Base-by-base conservation (phyloP, 2,888 invertebrate species). In the Drosophila histrio region DNA sequence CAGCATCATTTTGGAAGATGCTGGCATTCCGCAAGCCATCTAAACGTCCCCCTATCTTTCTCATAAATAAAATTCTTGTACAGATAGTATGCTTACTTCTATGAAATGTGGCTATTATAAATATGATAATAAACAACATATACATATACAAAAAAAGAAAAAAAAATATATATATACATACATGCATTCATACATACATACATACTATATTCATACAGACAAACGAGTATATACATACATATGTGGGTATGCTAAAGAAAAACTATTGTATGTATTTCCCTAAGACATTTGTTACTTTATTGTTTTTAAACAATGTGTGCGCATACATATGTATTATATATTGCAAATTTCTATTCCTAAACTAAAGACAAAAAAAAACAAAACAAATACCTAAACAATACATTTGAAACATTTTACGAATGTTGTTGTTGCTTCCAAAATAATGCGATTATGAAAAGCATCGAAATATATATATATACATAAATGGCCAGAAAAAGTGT, bases 381-480 rank as follows among this genome's bases (percentile, higher is more conserved):
- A 41, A 54, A 58, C 60, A 80, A 66, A 70, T 81, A 69, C 56
- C 68, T 66, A 67, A 72, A 74, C 60, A 85, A 81, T 72, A 82
- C 75, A 81, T 64, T 63, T 60, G 63, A 66, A 66, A 56, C 76
- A 85, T 86, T 82, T 78, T 71, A 67, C 62, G 65, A 72, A 60
- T 82, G 88, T 82, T 82, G 79, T 85, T 86, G 83, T 72, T 88
- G 88, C 82, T 88, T 85, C 80, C 53, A 62, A 79, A 64, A 66
- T 64, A 73, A 38, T 77, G 80, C 87, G 56, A 60, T 63, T 72
- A 61, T 56, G 56, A 62, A 56, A 64, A 64, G 70, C 86, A 85
- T 82, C 64, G 57, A 85, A 60, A 80, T 59, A 74, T 60, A 75
- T 43, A 75, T 54, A 68, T 52, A 72, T 54, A 75, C 61, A 69